Evolutionary conservation across 2,113 vertebrate species (phyloP).

Genomic region (Panurus biarmicus): DNA sequence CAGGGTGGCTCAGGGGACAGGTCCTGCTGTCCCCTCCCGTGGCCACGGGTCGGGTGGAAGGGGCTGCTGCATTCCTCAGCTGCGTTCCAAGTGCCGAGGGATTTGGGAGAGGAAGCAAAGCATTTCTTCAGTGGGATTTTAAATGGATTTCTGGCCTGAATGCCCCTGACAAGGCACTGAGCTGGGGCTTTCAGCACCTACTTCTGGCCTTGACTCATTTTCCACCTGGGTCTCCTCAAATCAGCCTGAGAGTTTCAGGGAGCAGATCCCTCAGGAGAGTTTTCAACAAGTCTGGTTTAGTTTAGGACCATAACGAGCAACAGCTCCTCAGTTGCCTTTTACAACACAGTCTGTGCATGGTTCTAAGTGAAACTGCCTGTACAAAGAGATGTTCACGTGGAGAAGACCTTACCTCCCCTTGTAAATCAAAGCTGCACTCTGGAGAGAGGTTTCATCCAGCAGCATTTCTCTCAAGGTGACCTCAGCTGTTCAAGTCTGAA

Average conservation of each 20-base stretch:
- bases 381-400: neutral
- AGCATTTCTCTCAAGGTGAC: conserved; percentile 70
- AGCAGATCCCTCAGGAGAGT: neutral
- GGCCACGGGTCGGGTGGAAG: neutral
- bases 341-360: neutral
- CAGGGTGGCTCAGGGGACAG: neutral
- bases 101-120: neutral
- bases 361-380: neutral
- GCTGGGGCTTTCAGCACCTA: conserved; percentile 19
- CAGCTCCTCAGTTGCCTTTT: neutral
- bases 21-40: neutral
- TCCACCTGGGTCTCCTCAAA: neutral
- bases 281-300: neutral
- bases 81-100: neutral
- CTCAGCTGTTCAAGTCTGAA: conserved; percentile 60
- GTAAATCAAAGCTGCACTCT: conserved; percentile 63
- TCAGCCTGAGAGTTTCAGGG: neutral
- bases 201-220: conserved; percentile 11
- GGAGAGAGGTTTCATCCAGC: conserved; percentile 40
- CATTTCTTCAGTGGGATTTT: neutral
- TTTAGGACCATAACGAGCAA: neutral
- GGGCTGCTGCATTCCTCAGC: neutral
- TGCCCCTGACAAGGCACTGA: neutral
- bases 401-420: conserved; percentile 63
- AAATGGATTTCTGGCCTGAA: conserved; percentile 4